phyloP scores from a whole-genome alignment of 2,888 invertebrate species.

The Hypomecis atomaria region DNA sequence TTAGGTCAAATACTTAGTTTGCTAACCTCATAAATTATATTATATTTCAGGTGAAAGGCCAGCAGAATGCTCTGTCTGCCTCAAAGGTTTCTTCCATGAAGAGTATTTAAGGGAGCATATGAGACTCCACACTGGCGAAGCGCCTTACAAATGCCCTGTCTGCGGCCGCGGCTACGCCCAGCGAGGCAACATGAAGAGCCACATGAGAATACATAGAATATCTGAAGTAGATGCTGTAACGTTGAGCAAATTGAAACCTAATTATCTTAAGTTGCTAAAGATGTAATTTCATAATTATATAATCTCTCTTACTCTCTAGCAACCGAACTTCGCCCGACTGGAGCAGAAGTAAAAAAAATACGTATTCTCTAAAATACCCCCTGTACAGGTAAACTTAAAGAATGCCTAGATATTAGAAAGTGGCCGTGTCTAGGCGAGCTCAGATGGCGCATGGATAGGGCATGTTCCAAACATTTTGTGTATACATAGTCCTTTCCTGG shows the following conservation, averaged over 20 bases:
- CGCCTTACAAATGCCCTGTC: conserved; percentile 79
- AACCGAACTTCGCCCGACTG: too few relatives aligned
- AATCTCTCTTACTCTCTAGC: too few relatives aligned
- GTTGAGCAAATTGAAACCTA: conserved; percentile 71
- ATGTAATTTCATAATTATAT: conserved; percentile 33
- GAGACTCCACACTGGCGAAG: conserved; percentile 80
- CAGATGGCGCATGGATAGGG: too few relatives aligned
- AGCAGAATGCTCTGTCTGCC: conserved; percentile 71
- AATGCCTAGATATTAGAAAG: too few relatives aligned
- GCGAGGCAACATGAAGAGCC: conserved; percentile 79
- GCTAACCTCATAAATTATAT: background rate
- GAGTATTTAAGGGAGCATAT: conserved; percentile 78
- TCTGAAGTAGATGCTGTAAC: conserved; percentile 69
- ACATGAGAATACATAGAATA: conserved; percentile 70
- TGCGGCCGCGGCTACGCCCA: conserved; percentile 79
- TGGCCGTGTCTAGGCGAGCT: too few relatives aligned
- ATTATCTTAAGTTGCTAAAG: conserved; percentile 72
- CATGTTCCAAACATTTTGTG: too few relatives aligned
- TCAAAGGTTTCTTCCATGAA: conserved; percentile 71
- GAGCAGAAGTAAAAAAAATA: too few relatives aligned
- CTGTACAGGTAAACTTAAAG: too few relatives aligned
- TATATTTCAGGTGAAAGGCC: conserved; percentile 72
- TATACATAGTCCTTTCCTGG: too few relatives aligned
- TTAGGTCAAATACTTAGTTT: too few relatives aligned
- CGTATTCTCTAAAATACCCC: too few relatives aligned